Base-by-base conservation (phyloP, 2,113 vertebrate genomes). In the Pelecanoides urinatrix region DNA sequence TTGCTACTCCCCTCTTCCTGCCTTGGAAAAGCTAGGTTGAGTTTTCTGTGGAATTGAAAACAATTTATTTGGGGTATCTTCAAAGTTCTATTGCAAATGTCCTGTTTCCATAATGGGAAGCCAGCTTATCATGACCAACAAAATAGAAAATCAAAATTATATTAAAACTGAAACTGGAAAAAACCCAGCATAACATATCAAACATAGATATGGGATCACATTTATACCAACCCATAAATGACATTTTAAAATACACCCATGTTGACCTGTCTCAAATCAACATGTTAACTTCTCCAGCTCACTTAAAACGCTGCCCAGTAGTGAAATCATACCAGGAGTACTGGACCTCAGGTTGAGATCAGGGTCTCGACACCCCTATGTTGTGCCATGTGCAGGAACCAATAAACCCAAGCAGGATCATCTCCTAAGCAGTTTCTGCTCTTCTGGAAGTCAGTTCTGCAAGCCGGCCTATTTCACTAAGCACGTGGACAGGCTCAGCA, bases 351-450 rank as follows among this genome's bases (percentile, higher is more conserved):
- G 36, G 30, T 9, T 32, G 66, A 56, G 49, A 7, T 65, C 42
- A 11, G 40, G 12, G 29, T 29, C 27, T 47, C 3, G 2, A n/a
- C 19, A 20, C 16, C 19, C n/a, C 10, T 9, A 16, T 1, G 1
- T 30, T 5, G 3, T 47, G 22, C 22, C 27, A 15, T 1, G 4
- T 23, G 34, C n/a, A 34, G 40, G 65, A 27, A 38, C 11, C 21
- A 1, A 19, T 17, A 45, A 87, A 32, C 5, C 17, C 52, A 20
- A 30, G n/a, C 29, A 30, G 44, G 53, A 44, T 17, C 36, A 16
- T 26, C 25, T 59, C 45, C 32, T 7, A 9, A 32, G 26, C 17
- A 32, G 21, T 19, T 70, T 45, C 63, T 68, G 45, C 21, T 59
- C 38, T 11, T 36, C 50, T 56, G n/a, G 42, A 34, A 47, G 29